Percentiles rank a stretch among this genome's conserved stretches.
Evolutionary conservation across 2,888 invertebrate genomes (phyloP).

Genomic region (Morinoia aosen): DNA sequence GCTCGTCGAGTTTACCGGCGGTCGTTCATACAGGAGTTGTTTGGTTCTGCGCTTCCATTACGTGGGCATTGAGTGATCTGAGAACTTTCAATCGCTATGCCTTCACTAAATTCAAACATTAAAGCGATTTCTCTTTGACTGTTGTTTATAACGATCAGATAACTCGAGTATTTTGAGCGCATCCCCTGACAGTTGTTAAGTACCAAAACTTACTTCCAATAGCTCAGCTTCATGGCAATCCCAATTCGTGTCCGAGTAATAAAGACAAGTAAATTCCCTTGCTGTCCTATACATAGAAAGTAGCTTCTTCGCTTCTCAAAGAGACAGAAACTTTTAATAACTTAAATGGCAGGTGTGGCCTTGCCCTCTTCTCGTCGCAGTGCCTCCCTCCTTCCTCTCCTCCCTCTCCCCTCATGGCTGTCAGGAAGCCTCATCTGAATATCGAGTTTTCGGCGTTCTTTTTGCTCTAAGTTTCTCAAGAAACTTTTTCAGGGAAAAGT

Average conservation of each 20-base stretch:
- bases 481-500: background rate
- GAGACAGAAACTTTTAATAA: background rate
- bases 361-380: background rate
- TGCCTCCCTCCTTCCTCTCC: background rate
- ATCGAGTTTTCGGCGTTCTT: background rate
- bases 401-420: background rate
- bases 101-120: too few relatives aligned
- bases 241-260: background rate
- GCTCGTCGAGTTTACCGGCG: too few relatives aligned
- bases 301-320: background rate
- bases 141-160: background rate
- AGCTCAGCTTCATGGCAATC: background rate
- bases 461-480: background rate
- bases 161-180: background rate
- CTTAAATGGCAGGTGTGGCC: background rate
- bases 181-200: background rate
- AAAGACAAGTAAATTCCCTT: background rate
- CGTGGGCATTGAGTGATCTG: too few relatives aligned
- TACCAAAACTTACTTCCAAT: background rate
- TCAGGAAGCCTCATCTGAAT: background rate
- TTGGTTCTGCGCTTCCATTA: too few relatives aligned
- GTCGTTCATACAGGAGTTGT: too few relatives aligned
- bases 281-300: background rate
- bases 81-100: too few relatives aligned
- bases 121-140: background rate